A percentile compares a stretch with the other conserved stretches of the same genome.
Evolutionary conservation across 1,140 invertebrate species (phyloP).

Genomic region (Ericerus pela): DNA sequence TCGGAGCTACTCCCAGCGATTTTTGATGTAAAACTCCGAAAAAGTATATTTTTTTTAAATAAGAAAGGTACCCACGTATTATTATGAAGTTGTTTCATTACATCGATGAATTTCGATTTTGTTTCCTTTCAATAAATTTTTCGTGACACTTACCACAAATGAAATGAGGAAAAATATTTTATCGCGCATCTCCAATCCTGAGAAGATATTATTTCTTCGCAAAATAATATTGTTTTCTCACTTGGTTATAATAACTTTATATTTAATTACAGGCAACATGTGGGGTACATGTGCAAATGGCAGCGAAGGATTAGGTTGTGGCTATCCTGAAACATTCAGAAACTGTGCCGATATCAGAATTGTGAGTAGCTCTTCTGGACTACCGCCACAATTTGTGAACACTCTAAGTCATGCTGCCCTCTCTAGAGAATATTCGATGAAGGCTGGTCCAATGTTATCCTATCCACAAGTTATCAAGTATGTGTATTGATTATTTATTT

Average conservation of each 20-base stretch:
- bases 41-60: no score
- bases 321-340: constrained; percentile 68
- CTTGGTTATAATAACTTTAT: neutral
- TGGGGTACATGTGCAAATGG: constrained; percentile 74
- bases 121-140: no score
- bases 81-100: no score
- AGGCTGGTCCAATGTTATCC: constrained; percentile 37
- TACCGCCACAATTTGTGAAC: constrained; percentile 45
- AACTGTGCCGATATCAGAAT: constrained; percentile 77
- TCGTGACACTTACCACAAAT: no score
- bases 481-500: constrained; percentile 20
- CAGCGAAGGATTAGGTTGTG: constrained; percentile 68
- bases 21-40: no score
- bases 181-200: no score
- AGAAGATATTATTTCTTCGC: no score
- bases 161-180: no score
- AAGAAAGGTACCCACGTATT: no score
- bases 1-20: no score
- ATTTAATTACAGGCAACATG: constrained; percentile 49
- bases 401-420: constrained; percentile 43
- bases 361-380: constrained; percentile 53
- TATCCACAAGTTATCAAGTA: constrained; percentile 57
- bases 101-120: no score
- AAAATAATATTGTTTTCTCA: neutral
- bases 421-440: constrained; percentile 25